These are phyloP conservation scores for Diloba caeruleocephala DNA, from an alignment of 2,888 invertebrate species.

Conservation along the genomic window DNA sequence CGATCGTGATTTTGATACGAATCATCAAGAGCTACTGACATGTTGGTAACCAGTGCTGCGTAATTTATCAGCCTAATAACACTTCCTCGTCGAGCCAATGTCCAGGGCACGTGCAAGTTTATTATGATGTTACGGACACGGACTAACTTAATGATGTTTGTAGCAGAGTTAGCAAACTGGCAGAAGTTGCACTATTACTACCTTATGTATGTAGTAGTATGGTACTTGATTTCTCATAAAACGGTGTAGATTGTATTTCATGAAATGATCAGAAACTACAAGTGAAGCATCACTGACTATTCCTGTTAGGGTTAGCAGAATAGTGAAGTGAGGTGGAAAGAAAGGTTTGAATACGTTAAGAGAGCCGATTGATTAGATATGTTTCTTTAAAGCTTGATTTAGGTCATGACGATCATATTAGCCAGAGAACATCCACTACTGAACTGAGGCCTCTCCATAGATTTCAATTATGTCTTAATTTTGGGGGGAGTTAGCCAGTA, in stretches of 20 bases:
- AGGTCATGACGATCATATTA: too few species aligned
- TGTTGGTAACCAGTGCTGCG: not conserved
- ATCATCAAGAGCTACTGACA: not conserved
- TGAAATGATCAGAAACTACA: too few species aligned
- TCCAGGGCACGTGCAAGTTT: constrained; percentile 33
- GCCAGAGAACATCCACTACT: too few species aligned
- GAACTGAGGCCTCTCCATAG: too few species aligned
- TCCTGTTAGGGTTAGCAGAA: too few species aligned
- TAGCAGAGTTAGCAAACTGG: constrained; percentile 43
- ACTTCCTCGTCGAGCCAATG: constrained; percentile 13
- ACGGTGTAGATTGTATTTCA: constrained; percentile 12
- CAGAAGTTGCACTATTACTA: constrained; percentile 22
- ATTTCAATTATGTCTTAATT: too few species aligned
- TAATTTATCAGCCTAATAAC: constrained; percentile 10
- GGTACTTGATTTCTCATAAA: constrained; percentile 29
- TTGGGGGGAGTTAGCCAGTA: too few species aligned
- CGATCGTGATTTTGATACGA: constrained; percentile 7
- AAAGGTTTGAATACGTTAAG: too few species aligned
- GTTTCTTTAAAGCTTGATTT: too few species aligned
- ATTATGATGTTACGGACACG: constrained; percentile 35
- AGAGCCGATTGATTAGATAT: too few species aligned
- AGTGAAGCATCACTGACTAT: too few species aligned
- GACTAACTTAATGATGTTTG: constrained; percentile 49
- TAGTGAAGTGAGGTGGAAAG: too few species aligned
- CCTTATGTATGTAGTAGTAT: not conserved